These are phyloP conservation scores for Lacerta agilis DNA, from an alignment of 2,797 vertebrate genomes.

Conservation along the genomic window DNA sequence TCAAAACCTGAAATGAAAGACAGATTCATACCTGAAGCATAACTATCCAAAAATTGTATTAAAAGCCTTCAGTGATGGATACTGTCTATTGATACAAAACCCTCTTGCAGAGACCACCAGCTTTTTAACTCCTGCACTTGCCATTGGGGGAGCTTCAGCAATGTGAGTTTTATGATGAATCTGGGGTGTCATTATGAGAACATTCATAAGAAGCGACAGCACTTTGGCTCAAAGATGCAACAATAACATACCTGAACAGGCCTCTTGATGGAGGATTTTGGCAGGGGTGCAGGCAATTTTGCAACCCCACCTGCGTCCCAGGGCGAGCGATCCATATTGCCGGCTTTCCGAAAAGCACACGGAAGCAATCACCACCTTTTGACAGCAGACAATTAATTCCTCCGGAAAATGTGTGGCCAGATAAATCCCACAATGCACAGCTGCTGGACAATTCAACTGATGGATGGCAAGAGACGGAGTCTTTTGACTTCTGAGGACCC, in stretches of 20 bases:
- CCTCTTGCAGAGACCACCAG: background rate
- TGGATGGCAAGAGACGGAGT: background rate
- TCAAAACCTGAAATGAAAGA: background rate
- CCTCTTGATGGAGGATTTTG: background rate
- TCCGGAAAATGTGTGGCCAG: background rate
- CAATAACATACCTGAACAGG: background rate
- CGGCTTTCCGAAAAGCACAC: background rate
- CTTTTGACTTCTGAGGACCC: background rate
- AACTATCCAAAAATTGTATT: background rate
- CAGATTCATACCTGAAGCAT: background rate
- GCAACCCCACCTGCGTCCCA: slow-evolving; percentile 10
- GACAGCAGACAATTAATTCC: slow-evolving; percentile 9
- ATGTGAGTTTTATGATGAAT: background rate
- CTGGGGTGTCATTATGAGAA: background rate
- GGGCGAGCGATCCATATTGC: background rate
- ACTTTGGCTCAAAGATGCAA: slow-evolving; percentile 9
- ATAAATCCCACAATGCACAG: background rate
- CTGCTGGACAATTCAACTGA: background rate
- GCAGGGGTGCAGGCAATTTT: slow-evolving; percentile 11
- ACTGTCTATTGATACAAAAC: background rate
- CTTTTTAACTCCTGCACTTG: background rate
- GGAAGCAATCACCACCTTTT: background rate
- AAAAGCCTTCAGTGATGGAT: background rate
- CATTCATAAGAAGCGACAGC: slow-evolving; percentile 30
- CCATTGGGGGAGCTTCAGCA: background rate